These are phyloP conservation scores for Motacilla alba DNA, from an alignment of 2,113 vertebrate genomes.

Conservation along the genomic window DNA sequence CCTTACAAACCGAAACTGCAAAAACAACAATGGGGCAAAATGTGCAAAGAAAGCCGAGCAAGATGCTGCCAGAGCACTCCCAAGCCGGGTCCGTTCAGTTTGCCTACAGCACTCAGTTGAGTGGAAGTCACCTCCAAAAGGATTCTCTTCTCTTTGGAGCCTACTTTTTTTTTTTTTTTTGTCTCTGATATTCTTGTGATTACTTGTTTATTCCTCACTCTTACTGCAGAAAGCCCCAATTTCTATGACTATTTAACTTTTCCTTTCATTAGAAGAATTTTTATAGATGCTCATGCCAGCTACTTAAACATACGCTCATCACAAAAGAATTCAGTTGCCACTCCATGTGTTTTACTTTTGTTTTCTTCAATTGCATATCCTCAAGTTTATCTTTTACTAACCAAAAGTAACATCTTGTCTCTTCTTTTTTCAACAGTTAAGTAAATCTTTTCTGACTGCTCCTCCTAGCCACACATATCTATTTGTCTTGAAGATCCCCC, in stretches of 20 bases:
- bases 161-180: not conserved
- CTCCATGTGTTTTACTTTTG: not conserved
- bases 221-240: not conserved
- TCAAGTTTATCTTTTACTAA: not conserved
- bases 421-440: not conserved
- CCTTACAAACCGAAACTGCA: conserved; percentile 18
- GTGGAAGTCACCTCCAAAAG: not conserved
- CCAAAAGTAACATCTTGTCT: not conserved
- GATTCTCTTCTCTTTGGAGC: conserved; percentile 15
- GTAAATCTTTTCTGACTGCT: not conserved
- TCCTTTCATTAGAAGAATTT: not conserved
- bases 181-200: not conserved
- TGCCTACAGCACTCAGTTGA: conserved; percentile 42
- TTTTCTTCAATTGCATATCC: not conserved
- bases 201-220: conserved; percentile 12
- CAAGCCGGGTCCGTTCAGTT: conserved; percentile 64
- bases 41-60: conserved; percentile 80
- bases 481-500: not conserved
- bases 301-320: not conserved
- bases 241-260: not conserved
- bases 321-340: not conserved
- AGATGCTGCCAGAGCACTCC: conserved; percentile 76
- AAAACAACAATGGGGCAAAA: conserved; percentile 70
- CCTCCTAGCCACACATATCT: not conserved
- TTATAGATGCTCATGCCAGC: not conserved